These are phyloP conservation scores for Odontomachus brunneus DNA, from an alignment of 1,140 invertebrate species.

Conservation along the genomic window DNA sequence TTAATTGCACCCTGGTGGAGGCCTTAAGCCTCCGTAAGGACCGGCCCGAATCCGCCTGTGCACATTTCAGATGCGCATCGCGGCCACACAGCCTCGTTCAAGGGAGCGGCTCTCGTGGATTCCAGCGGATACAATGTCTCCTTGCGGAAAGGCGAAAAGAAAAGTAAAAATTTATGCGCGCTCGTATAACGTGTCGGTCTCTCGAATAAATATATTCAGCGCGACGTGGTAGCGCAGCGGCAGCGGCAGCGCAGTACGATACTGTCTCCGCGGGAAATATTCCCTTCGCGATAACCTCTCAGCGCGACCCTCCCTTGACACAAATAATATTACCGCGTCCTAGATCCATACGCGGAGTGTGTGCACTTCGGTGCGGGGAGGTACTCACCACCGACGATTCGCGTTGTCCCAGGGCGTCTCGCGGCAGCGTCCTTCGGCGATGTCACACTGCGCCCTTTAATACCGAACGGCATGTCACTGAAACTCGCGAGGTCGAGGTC, in stretches of 20 bases:
- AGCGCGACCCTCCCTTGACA: background rate
- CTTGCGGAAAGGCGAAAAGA: background rate
- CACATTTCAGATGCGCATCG: background rate
- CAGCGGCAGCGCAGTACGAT: background rate
- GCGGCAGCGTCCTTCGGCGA: background rate
- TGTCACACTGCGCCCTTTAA: constrained; percentile 25
- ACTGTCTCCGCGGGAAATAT: constrained; percentile 27
- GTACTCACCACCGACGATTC: constrained; percentile 36
- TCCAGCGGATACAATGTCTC: background rate
- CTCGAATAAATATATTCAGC: constrained; percentile 46
- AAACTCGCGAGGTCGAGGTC: constrained; percentile 32
- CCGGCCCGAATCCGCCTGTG: background rate
- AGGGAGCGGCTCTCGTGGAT: background rate
- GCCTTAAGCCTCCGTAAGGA: background rate
- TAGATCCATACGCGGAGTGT: background rate
- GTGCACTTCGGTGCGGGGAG: background rate
- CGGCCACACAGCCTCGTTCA: background rate
- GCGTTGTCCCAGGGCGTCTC: background rate
- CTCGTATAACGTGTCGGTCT: constrained; percentile 16
- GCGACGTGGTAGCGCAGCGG: too few relatives aligned
- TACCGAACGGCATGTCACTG: constrained; percentile 35
- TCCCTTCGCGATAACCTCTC: constrained; percentile 1
- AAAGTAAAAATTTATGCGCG: constrained; percentile 46
- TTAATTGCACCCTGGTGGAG: background rate
- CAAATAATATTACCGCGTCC: background rate